phyloP scores from a whole-genome alignment of 1,140 invertebrate genomes.

The Campodea augens region DNA sequence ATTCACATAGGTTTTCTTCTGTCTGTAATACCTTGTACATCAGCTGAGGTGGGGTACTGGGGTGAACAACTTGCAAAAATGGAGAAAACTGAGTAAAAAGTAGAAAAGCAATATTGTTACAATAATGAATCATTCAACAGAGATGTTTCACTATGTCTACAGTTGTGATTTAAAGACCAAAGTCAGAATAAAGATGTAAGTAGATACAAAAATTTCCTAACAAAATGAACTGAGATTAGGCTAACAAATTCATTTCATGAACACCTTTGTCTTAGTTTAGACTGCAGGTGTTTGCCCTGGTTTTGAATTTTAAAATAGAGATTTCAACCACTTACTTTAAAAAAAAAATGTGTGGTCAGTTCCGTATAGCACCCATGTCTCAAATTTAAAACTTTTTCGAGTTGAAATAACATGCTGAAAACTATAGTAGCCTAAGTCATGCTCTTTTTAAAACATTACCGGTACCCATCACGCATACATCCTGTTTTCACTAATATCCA shows the following conservation, averaged over 20 bases:
- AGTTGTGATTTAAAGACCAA: conserved; percentile 72
- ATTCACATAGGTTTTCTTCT: too few species aligned
- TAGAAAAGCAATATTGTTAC: neutral
- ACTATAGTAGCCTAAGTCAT: too few species aligned
- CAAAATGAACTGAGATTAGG: conserved; percentile 8
- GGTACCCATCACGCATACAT: too few species aligned
- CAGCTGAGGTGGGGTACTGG: too few species aligned
- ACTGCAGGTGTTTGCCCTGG: conserved; percentile 5
- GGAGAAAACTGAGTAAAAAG: neutral
- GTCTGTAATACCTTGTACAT: too few species aligned
- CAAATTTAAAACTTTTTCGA: too few species aligned
- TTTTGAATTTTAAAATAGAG: conserved; percentile 1
- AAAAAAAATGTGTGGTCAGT: neutral
- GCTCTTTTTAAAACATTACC: too few species aligned
- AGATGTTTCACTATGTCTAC: conserved; percentile 71
- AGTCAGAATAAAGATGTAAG: conserved; percentile 87
- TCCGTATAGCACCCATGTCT: neutral
- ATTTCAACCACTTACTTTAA: conserved; percentile 1
- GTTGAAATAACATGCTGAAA: too few species aligned
- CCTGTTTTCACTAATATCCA: too few species aligned
- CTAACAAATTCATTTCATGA: conserved; percentile 5
- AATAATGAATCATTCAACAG: conserved; percentile 39
- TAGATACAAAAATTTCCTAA: conserved; percentile 13
- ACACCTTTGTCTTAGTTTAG: conserved; percentile 4
- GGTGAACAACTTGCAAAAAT: too few species aligned